These are phyloP conservation scores for Agrochola lota DNA, from an alignment of 2,888 invertebrate species.

Conservation along the genomic window DNA sequence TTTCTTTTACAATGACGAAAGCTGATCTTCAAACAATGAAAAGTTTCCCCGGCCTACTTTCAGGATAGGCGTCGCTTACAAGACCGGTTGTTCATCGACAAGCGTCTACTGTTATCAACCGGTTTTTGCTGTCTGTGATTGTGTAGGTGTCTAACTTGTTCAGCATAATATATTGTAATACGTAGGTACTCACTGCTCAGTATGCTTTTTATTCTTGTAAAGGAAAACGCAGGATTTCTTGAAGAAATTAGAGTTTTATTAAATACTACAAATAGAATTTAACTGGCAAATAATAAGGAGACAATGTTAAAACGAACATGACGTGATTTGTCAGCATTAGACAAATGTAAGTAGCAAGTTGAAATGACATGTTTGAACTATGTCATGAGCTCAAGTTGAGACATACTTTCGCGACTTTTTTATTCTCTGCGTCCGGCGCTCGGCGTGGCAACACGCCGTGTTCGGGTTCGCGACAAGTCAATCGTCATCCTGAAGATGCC, in stretches of 20 bases:
- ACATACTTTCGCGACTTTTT: background rate
- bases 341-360: background rate
- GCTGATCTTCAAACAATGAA: conserved; percentile 28
- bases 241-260: background rate
- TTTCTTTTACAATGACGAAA: conserved; percentile 20
- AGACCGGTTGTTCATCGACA: conserved; percentile 17
- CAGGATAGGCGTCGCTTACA: conserved; percentile 10
- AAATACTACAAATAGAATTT: background rate
- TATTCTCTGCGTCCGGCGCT: too few relatives aligned
- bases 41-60: conserved; percentile 37
- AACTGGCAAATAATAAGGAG: background rate
- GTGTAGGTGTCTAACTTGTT: background rate
- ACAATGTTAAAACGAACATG: background rate
- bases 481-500: too few relatives aligned
- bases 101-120: conserved; percentile 19
- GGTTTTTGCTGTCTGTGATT: conserved; percentile 16
- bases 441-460: too few relatives aligned
- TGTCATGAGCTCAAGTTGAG: background rate
- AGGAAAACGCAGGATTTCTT: background rate
- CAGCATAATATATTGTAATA: background rate
- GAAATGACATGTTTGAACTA: background rate
- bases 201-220: background rate
- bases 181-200: background rate
- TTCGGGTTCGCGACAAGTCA: too few relatives aligned
- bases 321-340: background rate